Evolutionary conservation across 2,113 vertebrate genomes (phyloP).

Genomic region (Thalassoma bifasciatum): DNA sequence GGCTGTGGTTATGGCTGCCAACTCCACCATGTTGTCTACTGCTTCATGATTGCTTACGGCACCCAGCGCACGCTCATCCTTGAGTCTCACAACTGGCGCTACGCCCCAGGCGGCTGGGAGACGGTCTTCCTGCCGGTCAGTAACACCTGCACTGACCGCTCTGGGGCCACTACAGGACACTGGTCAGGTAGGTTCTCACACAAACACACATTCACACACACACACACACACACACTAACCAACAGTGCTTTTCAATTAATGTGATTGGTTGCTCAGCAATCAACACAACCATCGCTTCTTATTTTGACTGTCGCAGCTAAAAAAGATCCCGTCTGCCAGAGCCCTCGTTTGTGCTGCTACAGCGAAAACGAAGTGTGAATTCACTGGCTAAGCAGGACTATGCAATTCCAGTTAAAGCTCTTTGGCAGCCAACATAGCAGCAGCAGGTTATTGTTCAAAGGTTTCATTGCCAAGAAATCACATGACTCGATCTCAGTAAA

Average conservation of each 20-base stretch:
- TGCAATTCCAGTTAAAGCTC: constrained; percentile 56
- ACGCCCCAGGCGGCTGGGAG: constrained; percentile 96
- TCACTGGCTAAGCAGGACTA: constrained; percentile 47
- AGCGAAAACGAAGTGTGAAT: constrained; percentile 60
- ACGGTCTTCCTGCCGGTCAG: constrained; percentile 97
- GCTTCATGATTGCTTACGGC: constrained; percentile 99
- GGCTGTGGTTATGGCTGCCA: constrained; percentile 99
- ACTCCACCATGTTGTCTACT: constrained; percentile 98
- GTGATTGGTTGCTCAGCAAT: constrained; percentile 5
- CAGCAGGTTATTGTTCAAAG: constrained; percentile 47
- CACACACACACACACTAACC: not conserved
- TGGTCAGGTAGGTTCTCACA: constrained; percentile 90
- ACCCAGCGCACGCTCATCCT: constrained; percentile 95
- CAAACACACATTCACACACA: not conserved
- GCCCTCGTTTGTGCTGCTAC: constrained; percentile 44
- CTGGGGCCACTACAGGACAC: constrained; percentile 91
- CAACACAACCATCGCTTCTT: not conserved
- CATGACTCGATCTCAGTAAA: constrained; percentile 36
- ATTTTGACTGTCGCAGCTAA: constrained; percentile 10
- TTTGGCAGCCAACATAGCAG: constrained; percentile 51
- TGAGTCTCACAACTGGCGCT: constrained; percentile 98
- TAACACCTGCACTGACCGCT: constrained; percentile 93
- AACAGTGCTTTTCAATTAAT: not conserved
- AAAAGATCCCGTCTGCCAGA: constrained; percentile 15
- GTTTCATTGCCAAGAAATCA: constrained; percentile 45